Percentiles rank a stretch among this genome's conserved stretches.
These are phyloP conservation scores for Hedya salicella DNA, from an alignment of 2,888 invertebrate species.

Conservation along the genomic window DNA sequence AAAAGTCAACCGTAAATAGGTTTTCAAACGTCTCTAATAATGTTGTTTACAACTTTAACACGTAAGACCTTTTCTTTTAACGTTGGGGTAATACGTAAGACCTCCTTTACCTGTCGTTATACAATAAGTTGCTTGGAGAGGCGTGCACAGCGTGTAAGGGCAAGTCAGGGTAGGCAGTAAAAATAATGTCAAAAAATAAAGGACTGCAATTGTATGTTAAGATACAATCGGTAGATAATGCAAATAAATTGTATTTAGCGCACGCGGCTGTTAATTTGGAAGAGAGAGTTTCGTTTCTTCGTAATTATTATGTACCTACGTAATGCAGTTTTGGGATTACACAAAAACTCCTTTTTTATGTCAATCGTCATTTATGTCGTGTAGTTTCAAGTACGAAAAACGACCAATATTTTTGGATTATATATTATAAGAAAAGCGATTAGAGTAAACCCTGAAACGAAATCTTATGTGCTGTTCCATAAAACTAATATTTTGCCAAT, in stretches of 20 bases:
- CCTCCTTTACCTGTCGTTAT: constrained; percentile 6
- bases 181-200: neutral
- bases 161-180: neutral
- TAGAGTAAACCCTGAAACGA: constrained; percentile 16
- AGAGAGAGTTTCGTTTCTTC: constrained; percentile 31
- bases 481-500: neutral
- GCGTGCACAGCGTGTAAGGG: no score
- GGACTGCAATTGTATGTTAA: neutral
- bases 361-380: neutral
- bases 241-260: neutral
- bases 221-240: neutral
- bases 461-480: neutral
- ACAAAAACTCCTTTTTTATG: neutral
- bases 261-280: neutral
- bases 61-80: no score
- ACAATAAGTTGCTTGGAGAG: constrained; percentile 1
- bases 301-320: neutral
- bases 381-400: neutral
- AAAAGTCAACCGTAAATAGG: neutral
- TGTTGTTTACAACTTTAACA: no score
- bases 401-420: neutral
- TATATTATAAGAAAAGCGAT: constrained; percentile 18
- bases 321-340: neutral
- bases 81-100: neutral
- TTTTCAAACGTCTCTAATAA: neutral